Conservation (phyloP, 2,888 invertebrate genomes). For the Silvanus unidentatus region DNA sequence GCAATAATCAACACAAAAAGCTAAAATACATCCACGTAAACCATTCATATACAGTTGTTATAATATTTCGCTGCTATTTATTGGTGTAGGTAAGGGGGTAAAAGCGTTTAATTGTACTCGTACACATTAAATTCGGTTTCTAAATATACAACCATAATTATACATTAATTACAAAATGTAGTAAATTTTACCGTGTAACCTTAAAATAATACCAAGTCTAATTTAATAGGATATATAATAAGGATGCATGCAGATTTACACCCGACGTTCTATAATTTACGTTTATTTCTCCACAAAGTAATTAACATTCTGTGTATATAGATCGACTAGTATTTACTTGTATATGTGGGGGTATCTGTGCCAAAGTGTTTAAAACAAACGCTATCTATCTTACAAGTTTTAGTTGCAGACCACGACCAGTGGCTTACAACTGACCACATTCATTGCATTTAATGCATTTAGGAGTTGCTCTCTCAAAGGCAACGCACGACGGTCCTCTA, state of each 20-base stretch:
- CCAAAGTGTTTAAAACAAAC: constrained; percentile 8
- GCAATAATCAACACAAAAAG: too few relatives aligned
- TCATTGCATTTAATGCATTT: constrained; percentile 17
- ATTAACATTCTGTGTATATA: constrained; percentile 28
- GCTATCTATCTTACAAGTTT: constrained; percentile 25
- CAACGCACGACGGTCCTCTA: too few relatives aligned
- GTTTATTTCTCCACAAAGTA: constrained; percentile 29
- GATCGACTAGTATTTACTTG: constrained; percentile 13
- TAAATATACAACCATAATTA: too few relatives aligned
- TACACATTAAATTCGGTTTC: too few relatives aligned
- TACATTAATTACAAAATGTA: too few relatives aligned
- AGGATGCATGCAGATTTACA: constrained; percentile 31
- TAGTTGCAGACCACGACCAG: constrained; percentile 38
- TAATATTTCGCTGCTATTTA: too few relatives aligned
- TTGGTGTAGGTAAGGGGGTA: too few relatives aligned
- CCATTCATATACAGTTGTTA: too few relatives aligned
- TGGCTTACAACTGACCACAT: constrained; percentile 12
- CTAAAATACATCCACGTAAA: too few relatives aligned
- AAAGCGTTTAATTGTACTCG: too few relatives aligned
- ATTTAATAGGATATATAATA: constrained; percentile 26
- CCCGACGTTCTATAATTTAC: constrained; percentile 26
- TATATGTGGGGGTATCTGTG: background rate
- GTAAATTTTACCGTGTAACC: too few relatives aligned
- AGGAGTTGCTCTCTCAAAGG: constrained; percentile 1
- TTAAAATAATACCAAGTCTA: constrained; percentile 6